Percentiles rank a stretch among this genome's conserved stretches.
phyloP scores from a whole-genome alignment of 2,797 vertebrate species.

The Sphenopsis melanotis region DNA sequence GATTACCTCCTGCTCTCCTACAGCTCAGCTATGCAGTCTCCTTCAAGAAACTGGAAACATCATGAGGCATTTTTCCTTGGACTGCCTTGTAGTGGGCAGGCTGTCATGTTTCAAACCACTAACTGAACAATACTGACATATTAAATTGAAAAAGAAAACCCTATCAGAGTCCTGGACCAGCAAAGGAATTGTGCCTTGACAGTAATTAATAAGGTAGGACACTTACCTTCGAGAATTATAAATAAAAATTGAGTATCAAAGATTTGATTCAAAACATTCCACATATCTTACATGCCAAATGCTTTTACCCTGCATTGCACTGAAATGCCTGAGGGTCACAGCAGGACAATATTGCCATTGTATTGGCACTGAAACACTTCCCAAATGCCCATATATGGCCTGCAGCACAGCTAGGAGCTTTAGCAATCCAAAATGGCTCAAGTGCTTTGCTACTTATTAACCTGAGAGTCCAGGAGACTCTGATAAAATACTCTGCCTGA shows the following conservation, averaged over 20 bases:
- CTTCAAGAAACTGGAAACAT: not conserved
- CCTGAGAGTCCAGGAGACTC: not conserved
- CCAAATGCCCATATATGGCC: not conserved
- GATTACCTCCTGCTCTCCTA: not conserved
- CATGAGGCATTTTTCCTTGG: not conserved
- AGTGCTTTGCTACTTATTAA: conserved; percentile 16
- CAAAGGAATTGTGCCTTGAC: not conserved
- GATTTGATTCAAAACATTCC: not conserved
- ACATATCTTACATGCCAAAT: not conserved
- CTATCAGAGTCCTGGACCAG: not conserved
- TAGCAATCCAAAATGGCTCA: not conserved
- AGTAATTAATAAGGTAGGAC: not conserved
- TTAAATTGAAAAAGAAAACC: not conserved
- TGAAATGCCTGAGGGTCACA: not conserved
- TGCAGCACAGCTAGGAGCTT: not conserved
- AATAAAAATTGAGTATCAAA: not conserved
- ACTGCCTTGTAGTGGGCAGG: not conserved
- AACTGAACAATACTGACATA: not conserved
- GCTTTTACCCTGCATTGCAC: not conserved
- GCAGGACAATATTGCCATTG: not conserved
- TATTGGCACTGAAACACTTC: not conserved
- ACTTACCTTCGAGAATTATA: not conserved
- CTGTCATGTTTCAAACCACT: not conserved
- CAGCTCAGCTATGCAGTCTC: not conserved
- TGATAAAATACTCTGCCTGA: not conserved